Percentiles rank a stretch among this genome's conserved stretches.
These are phyloP conservation scores for Triplophysa tibetana DNA, from an alignment of 2,113 vertebrate genomes.

Conservation along the genomic window DNA sequence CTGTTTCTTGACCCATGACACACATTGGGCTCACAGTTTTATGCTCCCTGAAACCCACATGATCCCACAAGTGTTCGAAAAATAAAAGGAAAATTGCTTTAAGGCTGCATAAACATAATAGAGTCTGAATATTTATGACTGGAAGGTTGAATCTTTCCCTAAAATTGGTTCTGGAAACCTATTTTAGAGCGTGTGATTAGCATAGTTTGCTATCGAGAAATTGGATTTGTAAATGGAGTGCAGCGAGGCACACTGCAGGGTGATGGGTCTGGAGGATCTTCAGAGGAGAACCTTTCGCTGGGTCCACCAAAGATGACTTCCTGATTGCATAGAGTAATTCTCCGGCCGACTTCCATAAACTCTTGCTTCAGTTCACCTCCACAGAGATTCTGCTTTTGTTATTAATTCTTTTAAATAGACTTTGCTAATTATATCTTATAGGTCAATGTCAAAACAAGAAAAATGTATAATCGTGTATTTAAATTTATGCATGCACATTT, in stretches of 20 bases:
- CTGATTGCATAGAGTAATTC: background rate
- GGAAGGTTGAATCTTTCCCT: conserved; percentile 32
- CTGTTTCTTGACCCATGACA: conserved; percentile 21
- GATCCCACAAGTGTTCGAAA: background rate
- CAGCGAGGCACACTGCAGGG: conserved; percentile 34
- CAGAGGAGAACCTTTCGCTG: conserved; percentile 14
- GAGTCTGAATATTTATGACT: conserved; percentile 49
- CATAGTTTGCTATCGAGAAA: conserved; percentile 44
- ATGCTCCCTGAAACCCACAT: conserved; percentile 29
- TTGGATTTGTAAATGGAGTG: conserved; percentile 45
- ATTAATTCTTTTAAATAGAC: conserved; percentile 9
- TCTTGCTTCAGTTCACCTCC: background rate
- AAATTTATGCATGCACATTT: conserved; percentile 43
- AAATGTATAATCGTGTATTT: conserved; percentile 25
- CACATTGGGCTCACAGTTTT: conserved; percentile 31
- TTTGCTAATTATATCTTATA: conserved; percentile 30
- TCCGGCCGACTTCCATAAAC: background rate
- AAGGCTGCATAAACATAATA: conserved; percentile 32
- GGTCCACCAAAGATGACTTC: conserved; percentile 2
- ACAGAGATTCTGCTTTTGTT: background rate
- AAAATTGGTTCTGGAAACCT: conserved; percentile 33
- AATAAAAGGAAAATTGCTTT: conserved; percentile 26
- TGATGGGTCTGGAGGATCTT: conserved; percentile 30
- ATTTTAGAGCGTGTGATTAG: conserved; percentile 50
- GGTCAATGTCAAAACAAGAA: conserved; percentile 42